A percentile compares a stretch with the other conserved stretches of the same genome.
Conservation (phyloP, 2,888 invertebrate species). For the Cynaeus angustus region DNA sequence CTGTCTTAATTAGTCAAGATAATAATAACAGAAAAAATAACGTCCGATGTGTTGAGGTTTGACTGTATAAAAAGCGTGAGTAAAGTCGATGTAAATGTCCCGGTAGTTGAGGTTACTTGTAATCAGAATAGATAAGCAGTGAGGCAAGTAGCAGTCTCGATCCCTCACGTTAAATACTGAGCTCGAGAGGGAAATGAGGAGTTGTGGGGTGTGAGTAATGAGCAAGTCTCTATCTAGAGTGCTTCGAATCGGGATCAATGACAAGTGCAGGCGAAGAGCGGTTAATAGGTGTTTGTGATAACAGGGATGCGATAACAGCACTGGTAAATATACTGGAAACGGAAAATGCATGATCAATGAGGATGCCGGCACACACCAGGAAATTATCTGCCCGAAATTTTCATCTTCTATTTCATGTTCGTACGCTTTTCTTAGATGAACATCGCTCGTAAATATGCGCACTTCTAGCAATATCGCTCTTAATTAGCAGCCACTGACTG, state of each 20-base stretch:
- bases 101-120: conserved; percentile 54
- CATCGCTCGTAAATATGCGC: conserved; percentile 51
- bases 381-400: conserved; percentile 67
- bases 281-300: conserved; percentile 70
- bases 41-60: too few relatives aligned
- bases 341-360: conserved; percentile 72
- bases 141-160: conserved; percentile 59
- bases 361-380: conserved; percentile 68
- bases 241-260: conserved; percentile 71
- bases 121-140: conserved; percentile 68
- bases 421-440: conserved; percentile 56
- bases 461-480: conserved; percentile 35
- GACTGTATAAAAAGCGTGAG: too few relatives aligned
- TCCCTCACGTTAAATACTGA: conserved; percentile 66
- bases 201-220: conserved; percentile 71
- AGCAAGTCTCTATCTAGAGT: conserved; percentile 68
- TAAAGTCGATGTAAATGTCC: conserved; percentile 8
- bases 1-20: too few relatives aligned
- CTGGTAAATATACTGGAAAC: conserved; percentile 72
- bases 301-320: conserved; percentile 70
- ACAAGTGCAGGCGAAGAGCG: conserved; percentile 71
- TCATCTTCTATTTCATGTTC: conserved; percentile 66
- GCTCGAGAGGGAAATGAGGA: conserved; percentile 65
- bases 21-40: too few relatives aligned
- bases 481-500: conserved; percentile 19